Evolutionary conservation across 2,113 vertebrate genomes (phyloP).

Genomic region (Eidolon helvum): DNA sequence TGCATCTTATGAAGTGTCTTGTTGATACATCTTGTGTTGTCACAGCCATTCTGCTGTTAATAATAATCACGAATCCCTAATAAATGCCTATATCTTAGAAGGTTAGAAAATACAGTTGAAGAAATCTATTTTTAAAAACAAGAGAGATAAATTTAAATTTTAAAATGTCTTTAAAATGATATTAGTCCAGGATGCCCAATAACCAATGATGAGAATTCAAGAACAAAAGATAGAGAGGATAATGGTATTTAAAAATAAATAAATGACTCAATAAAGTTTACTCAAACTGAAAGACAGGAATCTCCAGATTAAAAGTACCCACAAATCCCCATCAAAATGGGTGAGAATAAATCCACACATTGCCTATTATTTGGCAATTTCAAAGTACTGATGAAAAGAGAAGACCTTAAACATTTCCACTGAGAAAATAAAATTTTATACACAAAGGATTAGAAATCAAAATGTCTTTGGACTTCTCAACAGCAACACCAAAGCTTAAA

Average conservation of each 20-base stretch:
- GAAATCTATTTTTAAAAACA: neutral
- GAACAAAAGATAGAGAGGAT: neutral
- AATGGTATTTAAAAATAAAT: neutral
- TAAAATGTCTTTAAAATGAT: neutral
- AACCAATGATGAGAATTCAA: neutral
- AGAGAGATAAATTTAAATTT: neutral
- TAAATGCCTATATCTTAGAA: neutral
- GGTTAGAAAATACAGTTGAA: neutral
- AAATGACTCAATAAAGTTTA: neutral
- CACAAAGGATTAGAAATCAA: neutral
- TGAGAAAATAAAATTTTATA: neutral
- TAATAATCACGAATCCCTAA: neutral
- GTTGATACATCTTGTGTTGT: neutral
- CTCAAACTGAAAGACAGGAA: neutral
- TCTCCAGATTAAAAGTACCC: neutral
- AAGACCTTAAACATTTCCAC: neutral
- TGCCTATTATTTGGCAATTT: neutral
- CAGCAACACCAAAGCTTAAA: neutral
- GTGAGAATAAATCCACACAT: neutral
- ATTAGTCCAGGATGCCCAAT: neutral
- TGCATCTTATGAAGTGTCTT: neutral
- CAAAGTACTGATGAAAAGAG: neutral
- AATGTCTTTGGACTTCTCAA: neutral
- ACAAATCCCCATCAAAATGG: neutral
- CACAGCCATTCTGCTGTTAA: neutral